Percentiles rank a stretch among this genome's conserved stretches.
Conservation (phyloP, 1,140 invertebrate species). For the Drosophila aff. region DNA sequence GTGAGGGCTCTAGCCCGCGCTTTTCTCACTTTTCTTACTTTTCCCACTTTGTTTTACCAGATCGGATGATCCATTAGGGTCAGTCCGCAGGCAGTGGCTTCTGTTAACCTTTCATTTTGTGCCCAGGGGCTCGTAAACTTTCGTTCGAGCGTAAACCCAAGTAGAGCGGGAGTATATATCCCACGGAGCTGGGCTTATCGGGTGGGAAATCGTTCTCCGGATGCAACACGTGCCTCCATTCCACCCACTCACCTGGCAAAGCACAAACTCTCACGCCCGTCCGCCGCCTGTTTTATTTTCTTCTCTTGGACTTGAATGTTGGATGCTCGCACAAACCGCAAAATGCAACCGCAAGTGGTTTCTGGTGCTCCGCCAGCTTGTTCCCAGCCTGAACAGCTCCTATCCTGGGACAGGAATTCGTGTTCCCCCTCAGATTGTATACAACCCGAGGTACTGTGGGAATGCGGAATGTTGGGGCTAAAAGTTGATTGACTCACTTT, state of each 20-base stretch:
- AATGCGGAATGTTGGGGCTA: constrained; percentile 55
- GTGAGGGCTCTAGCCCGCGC: constrained; percentile 12
- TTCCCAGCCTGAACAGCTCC: constrained; percentile 35
- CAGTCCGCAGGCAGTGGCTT: constrained; percentile 25
- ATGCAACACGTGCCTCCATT: constrained; percentile 54
- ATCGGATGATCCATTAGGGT: constrained; percentile 61
- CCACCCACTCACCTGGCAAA: constrained; percentile 13
- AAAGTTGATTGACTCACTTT: constrained; percentile 73
- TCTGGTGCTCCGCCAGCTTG: constrained; percentile 1
- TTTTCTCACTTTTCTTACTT: constrained; percentile 30
- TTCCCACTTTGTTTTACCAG: constrained; percentile 5
- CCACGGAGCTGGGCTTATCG: constrained; percentile 34
- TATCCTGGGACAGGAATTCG: constrained; percentile 56
- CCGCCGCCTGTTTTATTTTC: constrained; percentile 1
- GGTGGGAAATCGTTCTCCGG: constrained; percentile 24
- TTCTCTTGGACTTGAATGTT: constrained; percentile 20
- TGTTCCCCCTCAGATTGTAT: background rate
- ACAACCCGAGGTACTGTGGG: constrained; percentile 56
- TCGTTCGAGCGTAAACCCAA: constrained; percentile 26
- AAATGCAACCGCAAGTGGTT: constrained; percentile 65
- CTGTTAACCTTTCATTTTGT: constrained; percentile 36
- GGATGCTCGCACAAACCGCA: constrained; percentile 55
- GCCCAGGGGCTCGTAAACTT: constrained; percentile 42
- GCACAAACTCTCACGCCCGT: constrained; percentile 62
- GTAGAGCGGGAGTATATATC: constrained; percentile 18